A percentile compares a stretch with the other conserved stretches of the same genome.
Evolutionary conservation across 30 jellyfish, hydroid and myxozoan genomes (phyloP).

Genomic region (Catostylus mosaicus): DNA sequence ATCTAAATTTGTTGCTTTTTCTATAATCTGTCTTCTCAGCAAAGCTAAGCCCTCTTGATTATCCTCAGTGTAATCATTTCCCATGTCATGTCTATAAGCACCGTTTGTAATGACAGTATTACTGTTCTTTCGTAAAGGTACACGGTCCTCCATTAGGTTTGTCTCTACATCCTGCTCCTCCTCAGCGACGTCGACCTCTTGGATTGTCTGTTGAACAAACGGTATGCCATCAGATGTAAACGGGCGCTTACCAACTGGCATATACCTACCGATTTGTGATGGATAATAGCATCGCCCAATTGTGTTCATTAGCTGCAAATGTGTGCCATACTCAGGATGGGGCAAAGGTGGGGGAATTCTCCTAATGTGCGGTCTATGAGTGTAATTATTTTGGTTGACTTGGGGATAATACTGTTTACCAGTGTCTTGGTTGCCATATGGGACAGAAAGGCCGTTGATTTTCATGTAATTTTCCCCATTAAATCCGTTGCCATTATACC

Average conservation of each 20-base stretch:
- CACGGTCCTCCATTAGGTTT: conserved; percentile 46
- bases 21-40: conserved; percentile 81
- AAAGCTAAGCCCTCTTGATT: conserved; percentile 88
- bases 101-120: conserved; percentile 32
- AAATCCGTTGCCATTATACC: conserved; percentile 32
- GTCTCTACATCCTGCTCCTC: conserved; percentile 78
- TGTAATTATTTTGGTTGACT: conserved; percentile 31
- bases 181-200: conserved; percentile 79
- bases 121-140: conserved; percentile 13
- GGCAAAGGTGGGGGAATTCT: conserved; percentile 64
- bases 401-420: conserved; percentile 40
- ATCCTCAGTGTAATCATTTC: conserved; percentile 62
- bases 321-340: conserved; percentile 67
- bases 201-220: conserved; percentile 83
- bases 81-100: conserved; percentile 38
- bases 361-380: conserved; percentile 58
- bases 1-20: conserved; percentile 88
- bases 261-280: conserved; percentile 56
- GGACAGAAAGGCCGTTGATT: conserved; percentile 58
- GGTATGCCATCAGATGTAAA: conserved; percentile 59
- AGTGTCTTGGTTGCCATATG: conserved; percentile 28
- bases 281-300: conserved; percentile 63
- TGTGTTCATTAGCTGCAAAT: conserved; percentile 52
- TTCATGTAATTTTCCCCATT: conserved; percentile 28
- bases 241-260: conserved; percentile 75